A percentile compares a stretch with the other conserved stretches of the same genome.
phyloP scores from a whole-genome alignment of 2,113 vertebrate species.

The Plotosus lineatus region DNA sequence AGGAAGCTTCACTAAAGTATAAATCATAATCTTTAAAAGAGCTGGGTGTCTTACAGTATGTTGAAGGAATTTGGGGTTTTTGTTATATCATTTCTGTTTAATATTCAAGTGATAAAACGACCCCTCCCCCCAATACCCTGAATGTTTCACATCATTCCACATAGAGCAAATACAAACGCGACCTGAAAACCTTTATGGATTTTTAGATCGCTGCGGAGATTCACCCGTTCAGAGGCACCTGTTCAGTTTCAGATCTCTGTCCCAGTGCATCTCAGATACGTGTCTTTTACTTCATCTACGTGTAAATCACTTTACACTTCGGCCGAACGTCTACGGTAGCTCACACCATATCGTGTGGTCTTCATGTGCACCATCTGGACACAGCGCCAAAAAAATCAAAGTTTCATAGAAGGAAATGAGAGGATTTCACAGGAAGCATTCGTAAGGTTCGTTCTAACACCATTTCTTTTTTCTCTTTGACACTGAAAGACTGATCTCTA shows the following conservation, averaged over 20 bases:
- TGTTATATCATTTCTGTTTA: background rate
- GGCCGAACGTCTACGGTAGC: background rate
- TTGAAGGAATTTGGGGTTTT: background rate
- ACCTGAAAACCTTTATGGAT: background rate
- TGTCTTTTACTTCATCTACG: conserved; percentile 14
- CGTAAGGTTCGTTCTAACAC: background rate
- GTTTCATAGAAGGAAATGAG: background rate
- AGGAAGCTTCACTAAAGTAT: background rate
- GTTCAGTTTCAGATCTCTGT: background rate
- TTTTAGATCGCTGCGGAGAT: background rate
- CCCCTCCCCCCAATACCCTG: too few species aligned
- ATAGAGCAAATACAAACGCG: background rate
- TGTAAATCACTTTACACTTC: background rate
- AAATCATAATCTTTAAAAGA: too few species aligned
- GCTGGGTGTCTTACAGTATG: background rate
- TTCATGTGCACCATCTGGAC: background rate
- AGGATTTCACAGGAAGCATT: background rate
- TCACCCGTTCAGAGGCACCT: background rate
- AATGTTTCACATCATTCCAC: background rate
- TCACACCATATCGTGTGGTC: background rate
- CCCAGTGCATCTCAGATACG: background rate
- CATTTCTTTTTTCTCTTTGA: background rate
- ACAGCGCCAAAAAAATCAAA: background rate
- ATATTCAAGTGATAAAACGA: too few species aligned
- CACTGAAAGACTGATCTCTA: conserved; percentile 21